Base-by-base conservation (phyloP, 1,140 invertebrate genomes). In the Aplysia californica region DNA sequence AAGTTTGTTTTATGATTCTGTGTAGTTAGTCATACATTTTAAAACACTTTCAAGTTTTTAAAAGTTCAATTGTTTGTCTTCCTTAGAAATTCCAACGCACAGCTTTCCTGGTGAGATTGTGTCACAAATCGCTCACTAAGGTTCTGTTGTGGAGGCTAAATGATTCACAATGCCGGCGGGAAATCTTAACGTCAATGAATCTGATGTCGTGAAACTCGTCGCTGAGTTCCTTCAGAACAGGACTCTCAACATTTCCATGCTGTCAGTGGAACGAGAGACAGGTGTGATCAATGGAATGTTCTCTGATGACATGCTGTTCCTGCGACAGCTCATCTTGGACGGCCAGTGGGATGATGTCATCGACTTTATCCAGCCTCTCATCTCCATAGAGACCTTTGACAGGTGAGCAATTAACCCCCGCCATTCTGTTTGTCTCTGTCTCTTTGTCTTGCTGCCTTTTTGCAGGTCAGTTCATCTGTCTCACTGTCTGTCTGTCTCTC, bases 311-410 rank as follows among this genome's bases (percentile, higher is more conserved):
- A 93, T 97, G 0, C 92, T 99, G 0, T 99, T 98, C 87, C 91
- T 99, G 3, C 92, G 98, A 20, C 97, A 91, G 81, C 84, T 99
- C 18, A 97, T 99, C 80, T 92, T 99, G 18, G 97, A 99, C 90
- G 98, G 98, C 33, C 96, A 98, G 90, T 99, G 97, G 97, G 97
- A 99, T 90, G 97, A 98, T 89, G 96, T 96, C 0, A 90, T 98
- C 23, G 96, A 98, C 85, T 99, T 99, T 89, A 95, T 99, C 68
- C 96, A 98, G 90, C 97, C 97, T 0, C 90, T 99, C n/a, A 92
- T 93, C 2, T 89, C 81, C 20, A 79, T 96, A 0, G 94, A 90
- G n/a, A 85, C 78, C 10, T 92, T 92, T 76, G 80, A 90, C 67
- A 77, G 84, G 86, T 75, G 55, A 59, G 70, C 18, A 5, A 61